A percentile compares a stretch with the other conserved stretches of the same genome.
Evolutionary conservation across 2,797 vertebrate genomes (phyloP).

Genomic region (Petrocephalus schoutedeni): DNA sequence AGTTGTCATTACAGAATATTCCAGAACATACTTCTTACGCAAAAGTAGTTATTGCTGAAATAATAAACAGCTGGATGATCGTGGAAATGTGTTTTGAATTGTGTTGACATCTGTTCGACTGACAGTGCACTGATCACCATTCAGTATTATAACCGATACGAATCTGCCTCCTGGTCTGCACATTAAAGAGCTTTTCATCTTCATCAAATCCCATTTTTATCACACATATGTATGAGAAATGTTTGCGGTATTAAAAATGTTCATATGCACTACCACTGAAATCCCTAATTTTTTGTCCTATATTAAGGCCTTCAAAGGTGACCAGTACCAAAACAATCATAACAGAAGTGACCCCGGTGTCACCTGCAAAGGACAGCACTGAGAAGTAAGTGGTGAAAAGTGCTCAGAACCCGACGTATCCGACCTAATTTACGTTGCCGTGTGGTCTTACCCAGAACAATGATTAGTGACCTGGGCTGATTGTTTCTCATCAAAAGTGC

Average conservation of each 20-base stretch:
- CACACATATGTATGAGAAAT: neutral
- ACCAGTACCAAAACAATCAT: neutral
- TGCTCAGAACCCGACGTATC: neutral
- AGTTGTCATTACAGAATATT: neutral
- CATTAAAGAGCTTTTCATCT: neutral
- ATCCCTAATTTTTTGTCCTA: neutral
- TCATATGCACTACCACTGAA: neutral
- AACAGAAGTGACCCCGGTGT: neutral
- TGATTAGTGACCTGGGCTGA: neutral
- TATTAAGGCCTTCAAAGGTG: neutral
- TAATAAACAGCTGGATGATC: neutral
- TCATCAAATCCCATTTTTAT: neutral
- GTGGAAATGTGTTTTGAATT: neutral
- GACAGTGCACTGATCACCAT: neutral
- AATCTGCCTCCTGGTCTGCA: neutral
- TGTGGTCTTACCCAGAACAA: neutral
- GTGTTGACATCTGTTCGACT: neutral
- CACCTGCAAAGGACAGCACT: neutral
- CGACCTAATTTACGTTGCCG: neutral
- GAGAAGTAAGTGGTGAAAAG: neutral
- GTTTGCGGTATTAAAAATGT: neutral
- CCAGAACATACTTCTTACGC: neutral
- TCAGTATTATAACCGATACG: neutral
- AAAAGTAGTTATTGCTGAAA: neutral
- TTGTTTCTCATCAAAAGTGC: neutral